Evolutionary conservation across 2,113 vertebrate genomes (phyloP).

Genomic region (Salminus brasiliensis): DNA sequence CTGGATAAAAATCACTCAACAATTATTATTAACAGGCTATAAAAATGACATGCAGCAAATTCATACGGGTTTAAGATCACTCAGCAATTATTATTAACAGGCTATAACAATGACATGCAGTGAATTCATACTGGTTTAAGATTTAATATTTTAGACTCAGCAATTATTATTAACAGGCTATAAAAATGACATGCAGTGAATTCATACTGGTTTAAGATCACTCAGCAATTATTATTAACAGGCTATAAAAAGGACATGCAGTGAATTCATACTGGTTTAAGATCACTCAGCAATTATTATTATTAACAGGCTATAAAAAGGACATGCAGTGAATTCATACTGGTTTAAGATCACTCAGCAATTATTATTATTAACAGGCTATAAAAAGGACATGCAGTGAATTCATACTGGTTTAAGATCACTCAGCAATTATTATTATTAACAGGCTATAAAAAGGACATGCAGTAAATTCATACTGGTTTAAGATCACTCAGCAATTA

Average conservation of each 20-base stretch:
- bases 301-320: too few relatives aligned
- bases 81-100: background rate
- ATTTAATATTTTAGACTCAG: too few relatives aligned
- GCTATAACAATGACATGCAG: too few relatives aligned
- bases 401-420: background rate
- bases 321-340: background rate
- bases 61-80: background rate
- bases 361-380: too few relatives aligned
- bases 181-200: background rate
- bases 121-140: too few relatives aligned
- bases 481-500: background rate
- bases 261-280: background rate
- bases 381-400: background rate
- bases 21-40: background rate
- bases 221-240: background rate
- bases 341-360: background rate
- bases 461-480: background rate
- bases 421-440: background rate
- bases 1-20: background rate
- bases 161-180: background rate
- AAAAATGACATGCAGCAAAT: background rate
- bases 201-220: background rate
- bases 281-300: too few relatives aligned
- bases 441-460: background rate
- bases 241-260: too few relatives aligned